Conservation (phyloP, 2,888 invertebrate genomes). For the Minunthozetes semirufus region DNA sequence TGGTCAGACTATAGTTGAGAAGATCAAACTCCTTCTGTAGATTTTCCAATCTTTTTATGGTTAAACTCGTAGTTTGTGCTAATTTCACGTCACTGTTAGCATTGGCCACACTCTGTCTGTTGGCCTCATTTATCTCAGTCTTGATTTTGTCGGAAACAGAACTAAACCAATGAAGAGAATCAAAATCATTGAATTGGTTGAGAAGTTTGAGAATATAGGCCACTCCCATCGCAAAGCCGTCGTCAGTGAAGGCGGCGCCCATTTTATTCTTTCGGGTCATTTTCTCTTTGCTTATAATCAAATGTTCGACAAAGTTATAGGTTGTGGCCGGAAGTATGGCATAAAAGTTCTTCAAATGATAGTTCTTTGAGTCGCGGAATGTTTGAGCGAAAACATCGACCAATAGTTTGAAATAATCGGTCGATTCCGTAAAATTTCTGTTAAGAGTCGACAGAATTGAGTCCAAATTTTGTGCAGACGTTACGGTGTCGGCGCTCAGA, state of each 20-base stretch:
- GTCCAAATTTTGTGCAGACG: conserved; percentile 66
- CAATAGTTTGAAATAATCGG: conserved; percentile 79
- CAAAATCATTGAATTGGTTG: conserved; percentile 76
- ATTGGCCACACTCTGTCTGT: conserved; percentile 19
- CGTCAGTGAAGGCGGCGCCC: conserved; percentile 89
- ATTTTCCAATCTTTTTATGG: conserved; percentile 69
- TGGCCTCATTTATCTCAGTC: conserved; percentile 28
- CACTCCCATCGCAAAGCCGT: conserved; percentile 93
- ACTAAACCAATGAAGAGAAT: conserved; percentile 85
- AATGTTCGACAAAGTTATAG: conserved; percentile 88
- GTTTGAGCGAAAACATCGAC: conserved; percentile 87
- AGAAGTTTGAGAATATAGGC: conserved; percentile 86
- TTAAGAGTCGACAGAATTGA: conserved; percentile 68
- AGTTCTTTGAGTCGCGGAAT: conserved; percentile 68
- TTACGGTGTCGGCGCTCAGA: conserved; percentile 40
- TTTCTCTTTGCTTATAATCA: conserved; percentile 82
- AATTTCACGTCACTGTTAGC: conserved; percentile 58
- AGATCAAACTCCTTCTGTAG: conserved; percentile 75
- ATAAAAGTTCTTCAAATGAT: conserved; percentile 84
- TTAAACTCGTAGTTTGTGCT: conserved; percentile 83
- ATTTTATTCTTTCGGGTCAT: conserved; percentile 80
- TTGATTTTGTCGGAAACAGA: conserved; percentile 35
- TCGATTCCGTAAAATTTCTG: conserved; percentile 76
- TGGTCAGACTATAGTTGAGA: conserved; percentile 81
- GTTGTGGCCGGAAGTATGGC: conserved; percentile 83